Base-by-base conservation (phyloP, 2,888 invertebrate species). In the Eucera pruinosa region DNA sequence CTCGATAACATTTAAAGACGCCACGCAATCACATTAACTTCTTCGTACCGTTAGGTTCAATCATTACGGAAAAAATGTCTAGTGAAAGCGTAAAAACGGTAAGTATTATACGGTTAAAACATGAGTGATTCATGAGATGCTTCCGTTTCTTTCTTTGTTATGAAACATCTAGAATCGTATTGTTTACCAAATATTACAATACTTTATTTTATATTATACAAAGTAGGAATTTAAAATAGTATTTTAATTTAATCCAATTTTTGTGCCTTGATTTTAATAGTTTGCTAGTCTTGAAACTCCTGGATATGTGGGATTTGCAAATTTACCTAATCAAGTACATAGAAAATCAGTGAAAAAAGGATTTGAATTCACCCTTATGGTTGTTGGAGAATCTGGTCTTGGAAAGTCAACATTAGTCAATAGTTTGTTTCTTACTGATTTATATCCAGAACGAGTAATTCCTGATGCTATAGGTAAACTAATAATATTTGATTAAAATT, bases 301-400 rank as follows among this genome's bases (percentile, higher is more conserved):
- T 36, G 97, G 97, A 25, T 98, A 98, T 93, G 94, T 98, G 43
- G 98, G 98, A 2, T 98, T 98, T 93, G 98, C 98, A 61, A 98
- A 98, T 94, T 93, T 99, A 45, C 98, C 98, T 1, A 98, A 98
- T 93, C 98, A 98, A 93, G 98, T 99, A 30, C 98, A 99, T 92
- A 94, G 98, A 80, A 99, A 99, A 93, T 98, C 98, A 0, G 98
- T 98, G 65, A 99, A 99, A 93, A 98, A 98, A 91, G 98, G 98
- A 25, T 99, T 99, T 91, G 98, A 98, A 93, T 99, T 99, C 92
- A 98, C 98, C 0, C 93, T 99, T 13, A 98, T 99, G 98, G 98
- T 99, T 67, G 98, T 97, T 9, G 97, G 98, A 43, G 95, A 95
- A 91, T 96, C 96, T 85, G 98, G 98, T 0, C 93, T 98, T 45